Conservation (phyloP, 1,140 invertebrate genomes). For the Formica exsecta region DNA sequence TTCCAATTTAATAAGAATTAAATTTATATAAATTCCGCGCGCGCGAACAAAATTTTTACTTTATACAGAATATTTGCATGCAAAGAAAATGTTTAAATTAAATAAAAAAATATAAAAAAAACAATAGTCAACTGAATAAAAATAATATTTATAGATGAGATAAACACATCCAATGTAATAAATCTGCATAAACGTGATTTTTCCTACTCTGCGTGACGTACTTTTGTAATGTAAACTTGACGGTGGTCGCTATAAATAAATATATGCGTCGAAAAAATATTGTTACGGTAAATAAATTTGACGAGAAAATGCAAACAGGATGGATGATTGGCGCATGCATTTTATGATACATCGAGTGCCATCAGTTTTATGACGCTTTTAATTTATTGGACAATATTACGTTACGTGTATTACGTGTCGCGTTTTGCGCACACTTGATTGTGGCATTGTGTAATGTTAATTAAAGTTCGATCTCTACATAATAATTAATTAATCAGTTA, state of each 20-base stretch:
- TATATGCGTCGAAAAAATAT: slow-evolving; percentile 5
- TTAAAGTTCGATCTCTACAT: slow-evolving; percentile 35
- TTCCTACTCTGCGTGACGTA: not conserved
- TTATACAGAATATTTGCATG: no score
- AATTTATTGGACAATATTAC: slow-evolving; percentile 25
- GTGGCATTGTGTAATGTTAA: slow-evolving; percentile 34
- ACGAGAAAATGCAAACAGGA: slow-evolving; percentile 22
- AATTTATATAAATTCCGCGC: not conserved
- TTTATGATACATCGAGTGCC: not conserved
- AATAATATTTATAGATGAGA: not conserved
- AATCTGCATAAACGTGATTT: not conserved
- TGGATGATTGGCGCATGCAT: not conserved
- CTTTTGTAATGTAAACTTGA: slow-evolving; percentile 41
- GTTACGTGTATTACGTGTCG: slow-evolving; percentile 13
- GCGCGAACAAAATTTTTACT: not conserved
- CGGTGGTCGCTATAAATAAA: slow-evolving; percentile 2
- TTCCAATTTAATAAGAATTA: not conserved
- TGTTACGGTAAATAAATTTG: slow-evolving; percentile 38
- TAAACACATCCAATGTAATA: not conserved
- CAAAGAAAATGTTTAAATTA: not conserved
- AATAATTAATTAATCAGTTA: slow-evolving; percentile 53
- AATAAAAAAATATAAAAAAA: not conserved
- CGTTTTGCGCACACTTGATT: slow-evolving; percentile 47
- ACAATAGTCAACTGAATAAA: not conserved
- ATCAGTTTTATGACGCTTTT: slow-evolving; percentile 42